Base-by-base conservation (phyloP, 2,113 vertebrate genomes). In the Dolichotis patagonum region DNA sequence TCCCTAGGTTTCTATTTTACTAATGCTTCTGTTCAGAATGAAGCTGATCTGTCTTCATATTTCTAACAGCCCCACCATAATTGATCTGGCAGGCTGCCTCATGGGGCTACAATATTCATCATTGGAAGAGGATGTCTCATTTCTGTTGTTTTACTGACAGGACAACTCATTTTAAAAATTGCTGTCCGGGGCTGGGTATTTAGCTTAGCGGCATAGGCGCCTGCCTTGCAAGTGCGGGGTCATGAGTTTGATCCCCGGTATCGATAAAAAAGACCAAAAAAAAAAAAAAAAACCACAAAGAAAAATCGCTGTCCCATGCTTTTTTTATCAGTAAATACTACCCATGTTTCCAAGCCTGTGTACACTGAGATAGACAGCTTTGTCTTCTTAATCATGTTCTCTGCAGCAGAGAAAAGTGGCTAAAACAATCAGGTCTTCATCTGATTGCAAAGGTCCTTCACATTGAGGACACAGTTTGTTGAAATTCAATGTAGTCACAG, bases 311-410 rank as follows among this genome's bases (percentile, higher is more conserved):
- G 96, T 98, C 98, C 43, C 96, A 97, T 97, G 97, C 83, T 97
- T 98, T 97, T 98, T 98, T 98, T 98, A 98, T 98, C 98, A 98
- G 97, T 98, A 98, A 98, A 98, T 98, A 98, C 98, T 97, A 98
- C 94, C 97, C 98, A 96, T 97, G 98, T 98, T 97, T 91, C 97
- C 97, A 87, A 97, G 97, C 94, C 83, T 95, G 96, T 94, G 95
- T 96, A 93, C 90, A 97, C 95, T 96, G 95, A 97, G 96, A 98
- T 80, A 97, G 98, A 95, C 97, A 98, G 97, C 96, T 90, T 96
- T 97, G 90, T 95, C 96, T 98, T 98, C n/a, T 95, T 94, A 95
- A 91, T 94, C 58, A 75, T 94, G 87, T 96, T 38, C 26, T 96
- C 83, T 87, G 90, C 43, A 67, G 90, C 13, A 17, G 78, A 95